A percentile compares a stretch with the other conserved stretches of the same genome.
Conservation (phyloP, 2,888 invertebrate species). For the Calameuta pallipes region DNA sequence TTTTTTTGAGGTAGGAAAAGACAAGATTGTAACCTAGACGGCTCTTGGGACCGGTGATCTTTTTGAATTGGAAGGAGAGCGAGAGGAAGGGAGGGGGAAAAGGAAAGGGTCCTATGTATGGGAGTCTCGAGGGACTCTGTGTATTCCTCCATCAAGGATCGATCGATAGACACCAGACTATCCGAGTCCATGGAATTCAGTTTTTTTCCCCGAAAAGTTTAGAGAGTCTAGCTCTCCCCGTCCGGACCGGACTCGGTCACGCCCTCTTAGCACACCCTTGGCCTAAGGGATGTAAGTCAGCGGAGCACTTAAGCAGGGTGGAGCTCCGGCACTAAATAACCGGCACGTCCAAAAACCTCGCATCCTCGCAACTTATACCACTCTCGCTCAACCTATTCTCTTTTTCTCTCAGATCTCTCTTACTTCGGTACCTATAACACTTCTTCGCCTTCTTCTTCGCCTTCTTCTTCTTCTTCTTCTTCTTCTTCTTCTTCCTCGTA, state of each 20-base stretch:
- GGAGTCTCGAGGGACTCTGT: background rate
- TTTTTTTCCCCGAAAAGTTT: constrained; percentile 6
- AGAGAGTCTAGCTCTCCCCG: constrained; percentile 3
- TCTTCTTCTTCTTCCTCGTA: background rate
- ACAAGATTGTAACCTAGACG: background rate
- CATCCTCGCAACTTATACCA: constrained; percentile 20
- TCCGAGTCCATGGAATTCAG: background rate
- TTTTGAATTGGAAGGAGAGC: constrained; percentile 28
- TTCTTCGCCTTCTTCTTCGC: background rate
- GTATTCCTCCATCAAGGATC: constrained; percentile 3
- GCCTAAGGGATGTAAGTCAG: constrained; percentile 55
- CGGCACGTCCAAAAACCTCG: constrained; percentile 40
- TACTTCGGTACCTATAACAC: background rate
- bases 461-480: constrained; percentile 11
- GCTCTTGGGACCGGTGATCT: constrained; percentile 11
- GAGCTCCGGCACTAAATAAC: constrained; percentile 50
- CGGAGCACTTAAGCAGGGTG: constrained; percentile 52
- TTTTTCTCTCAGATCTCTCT: background rate
- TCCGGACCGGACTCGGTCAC: constrained; percentile 28
- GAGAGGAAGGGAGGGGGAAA: constrained; percentile 18
- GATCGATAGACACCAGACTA: constrained; percentile 6
- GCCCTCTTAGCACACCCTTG: constrained; percentile 51
- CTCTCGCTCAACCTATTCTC: background rate
- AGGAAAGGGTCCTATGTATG: constrained; percentile 6
- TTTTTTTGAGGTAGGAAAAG: background rate